These are phyloP conservation scores for Galerucella calmariensis DNA, from an alignment of 2,888 invertebrate genomes.

Conservation along the genomic window DNA sequence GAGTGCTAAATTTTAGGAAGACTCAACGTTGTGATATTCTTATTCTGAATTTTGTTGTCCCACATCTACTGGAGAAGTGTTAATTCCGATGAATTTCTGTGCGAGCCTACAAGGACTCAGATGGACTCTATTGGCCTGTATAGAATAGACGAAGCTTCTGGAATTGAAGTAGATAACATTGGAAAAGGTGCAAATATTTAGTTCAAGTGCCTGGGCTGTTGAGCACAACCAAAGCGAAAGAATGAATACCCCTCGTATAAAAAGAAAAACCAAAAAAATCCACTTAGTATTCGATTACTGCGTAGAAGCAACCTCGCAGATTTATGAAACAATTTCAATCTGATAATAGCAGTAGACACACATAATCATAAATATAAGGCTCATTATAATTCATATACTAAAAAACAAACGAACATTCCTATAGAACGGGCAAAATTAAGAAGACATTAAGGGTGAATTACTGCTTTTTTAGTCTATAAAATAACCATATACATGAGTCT, in stretches of 20 bases:
- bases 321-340: slow-evolving; percentile 34
- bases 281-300: slow-evolving; percentile 22
- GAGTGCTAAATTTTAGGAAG: too few species aligned
- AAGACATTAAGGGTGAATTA: slow-evolving; percentile 45
- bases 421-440: slow-evolving; percentile 40
- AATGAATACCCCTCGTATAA: background rate
- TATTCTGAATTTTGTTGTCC: too few species aligned
- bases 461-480: slow-evolving; percentile 38
- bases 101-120: too few species aligned
- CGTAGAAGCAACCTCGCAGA: slow-evolving; percentile 27
- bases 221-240: too few species aligned
- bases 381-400: slow-evolving; percentile 39
- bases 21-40: too few species aligned
- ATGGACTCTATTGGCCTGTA: too few species aligned
- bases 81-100: too few species aligned
- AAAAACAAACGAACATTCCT: slow-evolving; percentile 39
- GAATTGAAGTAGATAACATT: too few species aligned
- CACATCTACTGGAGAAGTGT: too few species aligned
- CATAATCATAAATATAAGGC: slow-evolving; percentile 38
- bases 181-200: too few species aligned
- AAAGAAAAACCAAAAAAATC: background rate
- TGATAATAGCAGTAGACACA: slow-evolving; percentile 32
- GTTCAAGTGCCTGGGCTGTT: too few species aligned
- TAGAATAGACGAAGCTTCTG: too few species aligned
- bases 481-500: slow-evolving; percentile 39